phyloP scores from a whole-genome alignment of 2,797 vertebrate genomes.

The Parotocinclus haroldoi region DNA sequence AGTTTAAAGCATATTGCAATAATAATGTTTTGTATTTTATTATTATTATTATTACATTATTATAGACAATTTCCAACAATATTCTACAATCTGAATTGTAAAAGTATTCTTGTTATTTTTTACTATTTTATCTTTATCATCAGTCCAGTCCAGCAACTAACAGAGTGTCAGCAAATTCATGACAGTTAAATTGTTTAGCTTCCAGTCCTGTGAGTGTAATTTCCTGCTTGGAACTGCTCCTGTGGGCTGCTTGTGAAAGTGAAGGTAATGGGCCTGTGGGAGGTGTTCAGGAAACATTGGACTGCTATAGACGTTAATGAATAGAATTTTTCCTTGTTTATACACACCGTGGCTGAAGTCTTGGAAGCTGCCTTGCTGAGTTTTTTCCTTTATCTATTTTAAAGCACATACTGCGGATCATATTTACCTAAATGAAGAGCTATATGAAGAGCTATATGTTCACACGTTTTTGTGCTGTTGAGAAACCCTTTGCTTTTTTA shows the following conservation, averaged over 20 bases:
- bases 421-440: slow-evolving; percentile 31
- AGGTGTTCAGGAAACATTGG: slow-evolving; percentile 73
- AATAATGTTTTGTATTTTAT: background rate
- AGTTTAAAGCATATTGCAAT: background rate
- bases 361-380: slow-evolving; percentile 47
- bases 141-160: background rate
- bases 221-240: slow-evolving; percentile 66
- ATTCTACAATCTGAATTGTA: no score
- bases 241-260: slow-evolving; percentile 60
- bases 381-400: slow-evolving; percentile 16
- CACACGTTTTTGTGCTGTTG: slow-evolving; percentile 32
- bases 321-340: slow-evolving; percentile 71
- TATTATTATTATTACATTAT: slow-evolving; percentile 16
- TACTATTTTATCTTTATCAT: background rate
- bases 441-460: slow-evolving; percentile 26
- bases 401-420: no score
- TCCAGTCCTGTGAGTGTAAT: slow-evolving; percentile 67
- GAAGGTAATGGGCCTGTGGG: slow-evolving; percentile 72
- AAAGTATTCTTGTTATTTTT: no score
- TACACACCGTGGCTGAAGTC: slow-evolving; percentile 57
- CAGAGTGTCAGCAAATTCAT: slow-evolving; percentile 56
- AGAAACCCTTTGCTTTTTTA: slow-evolving; percentile 35
- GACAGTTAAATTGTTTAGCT: slow-evolving; percentile 71
- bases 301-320: slow-evolving; percentile 71
- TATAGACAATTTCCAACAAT: no score